Evolutionary conservation across 2,888 invertebrate species (phyloP).

Genomic region (Timema podura): DNA sequence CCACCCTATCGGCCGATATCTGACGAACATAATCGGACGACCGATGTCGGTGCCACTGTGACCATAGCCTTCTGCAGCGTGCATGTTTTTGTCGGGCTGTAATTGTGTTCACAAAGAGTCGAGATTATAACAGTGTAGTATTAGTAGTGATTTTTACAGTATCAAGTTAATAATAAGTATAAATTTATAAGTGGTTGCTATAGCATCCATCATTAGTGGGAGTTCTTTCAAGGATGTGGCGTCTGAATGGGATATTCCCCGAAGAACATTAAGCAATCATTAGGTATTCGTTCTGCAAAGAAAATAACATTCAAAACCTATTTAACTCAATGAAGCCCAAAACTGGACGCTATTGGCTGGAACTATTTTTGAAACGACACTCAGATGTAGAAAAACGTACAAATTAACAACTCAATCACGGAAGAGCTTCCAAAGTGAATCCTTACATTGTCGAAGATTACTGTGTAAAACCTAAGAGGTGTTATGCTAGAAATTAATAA

Average conservation of each 20-base stretch:
- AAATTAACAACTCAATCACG: neutral
- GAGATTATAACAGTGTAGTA: no score
- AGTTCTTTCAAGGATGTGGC: constrained; percentile 9
- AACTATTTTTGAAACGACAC: constrained; percentile 7
- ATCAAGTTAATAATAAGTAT: neutral
- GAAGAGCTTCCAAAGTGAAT: constrained; percentile 12
- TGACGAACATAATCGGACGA: no score
- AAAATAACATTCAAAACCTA: no score
- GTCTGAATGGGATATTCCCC: constrained; percentile 9
- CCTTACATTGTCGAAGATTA: constrained; percentile 11
- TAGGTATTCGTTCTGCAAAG: neutral
- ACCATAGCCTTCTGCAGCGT: no score
- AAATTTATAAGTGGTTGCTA: neutral
- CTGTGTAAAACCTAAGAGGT: constrained; percentile 1
- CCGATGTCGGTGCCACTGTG: no score
- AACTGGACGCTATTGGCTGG: constrained; percentile 1
- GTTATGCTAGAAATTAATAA: neutral
- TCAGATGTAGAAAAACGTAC: constrained; percentile 7
- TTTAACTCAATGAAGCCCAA: constrained; percentile 7
- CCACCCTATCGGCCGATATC: no score
- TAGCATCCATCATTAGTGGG: constrained; percentile 1
- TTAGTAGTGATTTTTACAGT: neutral
- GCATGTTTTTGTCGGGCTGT: no score
- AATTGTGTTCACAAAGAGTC: no score
- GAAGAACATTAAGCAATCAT: constrained; percentile 7